These are phyloP conservation scores for Nycticryphes semicollaris DNA, from an alignment of 2,113 vertebrate species.

Conservation along the genomic window DNA sequence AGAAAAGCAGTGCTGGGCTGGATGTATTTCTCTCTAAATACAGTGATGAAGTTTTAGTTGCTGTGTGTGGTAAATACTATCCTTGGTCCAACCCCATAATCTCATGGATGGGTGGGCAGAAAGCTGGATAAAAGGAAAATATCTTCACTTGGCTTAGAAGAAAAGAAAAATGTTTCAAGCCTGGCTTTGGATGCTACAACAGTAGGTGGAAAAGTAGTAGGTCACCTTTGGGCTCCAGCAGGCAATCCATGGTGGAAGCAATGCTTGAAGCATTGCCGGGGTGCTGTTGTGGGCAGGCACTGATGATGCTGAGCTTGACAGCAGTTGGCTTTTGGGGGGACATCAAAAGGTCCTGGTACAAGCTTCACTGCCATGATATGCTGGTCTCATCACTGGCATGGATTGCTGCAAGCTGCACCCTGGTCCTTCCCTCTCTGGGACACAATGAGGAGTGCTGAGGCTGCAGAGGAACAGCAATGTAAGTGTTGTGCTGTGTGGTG, in stretches of 20 bases:
- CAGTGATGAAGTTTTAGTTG: not conserved
- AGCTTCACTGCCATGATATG: not conserved
- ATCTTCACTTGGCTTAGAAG: not conserved
- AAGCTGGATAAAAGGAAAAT: not conserved
- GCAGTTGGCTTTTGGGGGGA: not conserved
- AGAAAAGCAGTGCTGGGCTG: not conserved
- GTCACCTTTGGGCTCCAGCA: not conserved
- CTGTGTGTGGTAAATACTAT: not conserved
- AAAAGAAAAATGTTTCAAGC: not conserved
- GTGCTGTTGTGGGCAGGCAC: not conserved
- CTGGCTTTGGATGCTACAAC: not conserved
- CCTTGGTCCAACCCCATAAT: not conserved
- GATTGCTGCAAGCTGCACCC: not conserved
- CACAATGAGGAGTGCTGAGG: not conserved
- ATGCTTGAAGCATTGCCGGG: not conserved
- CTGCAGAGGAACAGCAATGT: not conserved
- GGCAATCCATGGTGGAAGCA: not conserved
- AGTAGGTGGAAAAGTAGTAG: not conserved
- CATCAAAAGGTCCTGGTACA: not conserved
- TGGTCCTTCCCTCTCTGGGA: not conserved
- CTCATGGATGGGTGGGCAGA: not conserved
- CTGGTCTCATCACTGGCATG: not conserved
- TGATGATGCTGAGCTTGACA: not conserved
- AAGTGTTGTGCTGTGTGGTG: too few relatives aligned
- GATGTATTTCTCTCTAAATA: not conserved